Conservation (phyloP, 2,113 vertebrate species). For the Chaetodon trifascialis region DNA sequence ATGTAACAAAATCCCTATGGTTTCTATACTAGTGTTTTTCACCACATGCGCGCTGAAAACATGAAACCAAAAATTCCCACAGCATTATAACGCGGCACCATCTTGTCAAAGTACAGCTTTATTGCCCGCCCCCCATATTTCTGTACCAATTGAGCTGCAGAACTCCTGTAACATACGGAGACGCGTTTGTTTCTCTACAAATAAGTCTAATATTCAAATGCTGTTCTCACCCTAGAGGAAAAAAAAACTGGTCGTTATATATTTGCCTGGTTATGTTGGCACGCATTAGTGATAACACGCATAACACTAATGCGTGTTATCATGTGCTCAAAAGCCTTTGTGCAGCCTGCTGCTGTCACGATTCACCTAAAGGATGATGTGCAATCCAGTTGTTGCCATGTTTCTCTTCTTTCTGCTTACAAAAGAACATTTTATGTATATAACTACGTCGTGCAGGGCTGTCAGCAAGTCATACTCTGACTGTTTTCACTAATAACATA, state of each 20-base stretch:
- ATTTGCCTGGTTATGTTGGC: not conserved
- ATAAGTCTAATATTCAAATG: not conserved
- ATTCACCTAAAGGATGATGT: not conserved
- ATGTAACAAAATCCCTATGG: not conserved
- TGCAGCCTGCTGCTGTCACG: not conserved
- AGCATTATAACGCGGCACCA: constrained; percentile 26
- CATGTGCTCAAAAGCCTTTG: not conserved
- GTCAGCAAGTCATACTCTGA: constrained; percentile 19
- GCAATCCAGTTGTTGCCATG: not conserved
- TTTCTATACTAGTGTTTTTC: not conserved
- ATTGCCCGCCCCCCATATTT: constrained; percentile 39
- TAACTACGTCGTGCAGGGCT: not conserved
- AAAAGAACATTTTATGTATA: not conserved
- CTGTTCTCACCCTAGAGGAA: not conserved
- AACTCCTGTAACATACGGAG: not conserved
- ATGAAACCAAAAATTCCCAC: not conserved
- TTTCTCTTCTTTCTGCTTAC: not conserved
- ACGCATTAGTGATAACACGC: no score
- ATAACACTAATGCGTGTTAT: not conserved
- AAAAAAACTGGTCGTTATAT: not conserved
- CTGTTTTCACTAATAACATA: constrained; percentile 44
- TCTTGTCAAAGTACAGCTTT: constrained; percentile 59
- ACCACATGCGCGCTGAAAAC: not conserved
- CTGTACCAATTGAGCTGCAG: constrained; percentile 2
- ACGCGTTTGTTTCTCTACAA: not conserved